A percentile compares a stretch with the other conserved stretches of the same genome.
These are phyloP conservation scores for Bergia puertoricense DNA, from an alignment of 92 coral and sea anemone genomes.

Conservation along the genomic window DNA sequence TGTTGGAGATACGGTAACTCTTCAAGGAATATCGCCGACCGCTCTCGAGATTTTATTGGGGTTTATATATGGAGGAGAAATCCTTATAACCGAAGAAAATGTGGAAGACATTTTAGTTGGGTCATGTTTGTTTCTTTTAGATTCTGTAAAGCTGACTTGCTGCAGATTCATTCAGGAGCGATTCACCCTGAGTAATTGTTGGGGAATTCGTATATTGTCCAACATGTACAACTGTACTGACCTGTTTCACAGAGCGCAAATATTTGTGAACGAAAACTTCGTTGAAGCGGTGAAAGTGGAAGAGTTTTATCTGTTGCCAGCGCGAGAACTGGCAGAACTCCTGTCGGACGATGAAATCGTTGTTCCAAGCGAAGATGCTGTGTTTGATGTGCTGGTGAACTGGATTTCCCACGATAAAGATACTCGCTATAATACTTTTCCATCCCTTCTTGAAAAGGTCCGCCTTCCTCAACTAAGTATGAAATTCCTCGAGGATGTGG, in stretches of 20 bases:
- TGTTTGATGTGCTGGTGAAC: conserved; percentile 74
- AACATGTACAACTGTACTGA: conserved; percentile 76
- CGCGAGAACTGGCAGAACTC: conserved; percentile 65
- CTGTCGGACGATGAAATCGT: conserved; percentile 82
- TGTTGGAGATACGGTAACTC: conserved; percentile 54
- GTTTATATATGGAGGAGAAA: conserved; percentile 85
- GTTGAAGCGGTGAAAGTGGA: conserved; percentile 72
- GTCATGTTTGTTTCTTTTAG: conserved; percentile 80
- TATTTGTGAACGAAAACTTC: conserved; percentile 90
- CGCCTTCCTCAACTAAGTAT: conserved; percentile 82
- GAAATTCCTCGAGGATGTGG: conserved; percentile 67
- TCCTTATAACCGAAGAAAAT: conserved; percentile 86
- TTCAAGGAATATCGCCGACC: conserved; percentile 77
- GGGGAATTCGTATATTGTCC: conserved; percentile 96
- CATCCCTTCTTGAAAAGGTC: conserved; percentile 68
- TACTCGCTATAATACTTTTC: conserved; percentile 60
- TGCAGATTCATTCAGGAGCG: conserved; percentile 94
- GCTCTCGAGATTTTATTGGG: conserved; percentile 83
- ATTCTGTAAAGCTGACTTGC: conserved; percentile 80
- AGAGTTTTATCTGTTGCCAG: conserved; percentile 83
- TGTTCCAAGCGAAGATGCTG: conserved; percentile 81
- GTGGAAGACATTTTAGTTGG: conserved; percentile 95
- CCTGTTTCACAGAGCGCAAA: conserved; percentile 69
- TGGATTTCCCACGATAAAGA: conserved; percentile 77
- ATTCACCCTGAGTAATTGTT: conserved; percentile 78